phyloP scores from a whole-genome alignment of 2,797 vertebrate genomes.

The Zenarchopterus dispar region DNA sequence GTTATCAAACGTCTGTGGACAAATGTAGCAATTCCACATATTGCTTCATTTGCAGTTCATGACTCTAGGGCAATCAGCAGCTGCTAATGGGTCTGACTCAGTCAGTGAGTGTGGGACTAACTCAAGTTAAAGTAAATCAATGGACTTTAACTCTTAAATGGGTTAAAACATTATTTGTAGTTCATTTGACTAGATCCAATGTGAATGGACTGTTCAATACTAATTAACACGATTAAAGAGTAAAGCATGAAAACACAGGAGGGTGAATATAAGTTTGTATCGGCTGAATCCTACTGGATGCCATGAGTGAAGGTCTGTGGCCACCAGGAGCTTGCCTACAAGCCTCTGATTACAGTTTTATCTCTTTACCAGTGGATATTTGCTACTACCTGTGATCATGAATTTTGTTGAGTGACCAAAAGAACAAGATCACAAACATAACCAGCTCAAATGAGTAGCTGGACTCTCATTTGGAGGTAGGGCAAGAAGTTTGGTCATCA shows the following conservation, averaged over 20 bases:
- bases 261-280: no score
- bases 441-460: no score
- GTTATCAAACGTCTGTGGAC: constrained; percentile 36
- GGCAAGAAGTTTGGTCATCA: no score
- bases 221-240: constrained; percentile 30
- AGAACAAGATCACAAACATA: no score
- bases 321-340: no score
- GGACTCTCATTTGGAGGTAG: no score
- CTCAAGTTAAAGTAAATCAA: constrained; percentile 38
- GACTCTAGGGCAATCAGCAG: constrained; percentile 4
- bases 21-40: constrained; percentile 13
- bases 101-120: constrained; percentile 11
- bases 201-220: background rate
- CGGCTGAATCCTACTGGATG: no score
- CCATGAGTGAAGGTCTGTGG: no score
- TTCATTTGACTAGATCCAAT: constrained; percentile 22
- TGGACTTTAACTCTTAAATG: constrained; percentile 33
- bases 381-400: no score
- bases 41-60: constrained; percentile 15
- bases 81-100: constrained; percentile 47
- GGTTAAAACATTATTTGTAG: constrained; percentile 48
- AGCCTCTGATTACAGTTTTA: no score
- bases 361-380: no score
- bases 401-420: no score
- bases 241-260: constrained; percentile 25